A percentile compares a stretch with the other conserved stretches of the same genome.
These are phyloP conservation scores for Conops quadrifasciatus DNA, from an alignment of 2,888 invertebrate species.

Conservation along the genomic window DNA sequence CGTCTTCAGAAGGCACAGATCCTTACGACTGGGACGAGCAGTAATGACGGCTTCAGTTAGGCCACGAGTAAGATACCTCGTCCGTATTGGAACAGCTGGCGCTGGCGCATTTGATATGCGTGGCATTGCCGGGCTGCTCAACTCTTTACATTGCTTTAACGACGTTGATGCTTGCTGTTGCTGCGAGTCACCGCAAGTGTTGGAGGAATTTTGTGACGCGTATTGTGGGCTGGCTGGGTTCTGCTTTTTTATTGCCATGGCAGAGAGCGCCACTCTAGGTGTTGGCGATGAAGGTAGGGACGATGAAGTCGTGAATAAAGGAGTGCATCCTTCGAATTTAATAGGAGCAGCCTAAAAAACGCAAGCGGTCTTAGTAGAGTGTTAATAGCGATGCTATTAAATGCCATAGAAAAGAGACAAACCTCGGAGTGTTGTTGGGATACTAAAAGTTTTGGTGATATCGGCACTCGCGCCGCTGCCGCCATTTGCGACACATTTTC, in stretches of 20 bases:
- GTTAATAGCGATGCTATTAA: background rate
- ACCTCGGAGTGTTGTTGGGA: conserved; percentile 31
- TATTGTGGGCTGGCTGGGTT: conserved; percentile 6
- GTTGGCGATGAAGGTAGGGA: conserved; percentile 34
- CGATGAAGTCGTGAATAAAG: conserved; percentile 3
- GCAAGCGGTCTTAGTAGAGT: background rate
- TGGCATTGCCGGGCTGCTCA: conserved; percentile 44
- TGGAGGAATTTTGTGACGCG: conserved; percentile 1
- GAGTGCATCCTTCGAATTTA: conserved; percentile 3
- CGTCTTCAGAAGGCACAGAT: conserved; percentile 53
- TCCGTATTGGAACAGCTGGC: conserved; percentile 42
- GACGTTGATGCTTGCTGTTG: conserved; percentile 42
- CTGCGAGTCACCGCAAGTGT: conserved; percentile 10
- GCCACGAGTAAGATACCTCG: conserved; percentile 59
- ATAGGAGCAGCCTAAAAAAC: conserved; percentile 3
- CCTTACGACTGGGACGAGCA: conserved; percentile 61
- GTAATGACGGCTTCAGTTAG: conserved; percentile 63
- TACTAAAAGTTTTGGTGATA: conserved; percentile 25
- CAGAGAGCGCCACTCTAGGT: conserved; percentile 3
- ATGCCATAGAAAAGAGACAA: background rate
- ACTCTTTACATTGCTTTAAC: conserved; percentile 37
- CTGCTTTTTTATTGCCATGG: background rate
- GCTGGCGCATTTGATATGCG: conserved; percentile 26
- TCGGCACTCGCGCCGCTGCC: conserved; percentile 25
- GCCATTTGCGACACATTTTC: conserved; percentile 18